These are phyloP conservation scores for Epinotia brunnichana DNA, from an alignment of 2,888 invertebrate species.

Conservation along the genomic window DNA sequence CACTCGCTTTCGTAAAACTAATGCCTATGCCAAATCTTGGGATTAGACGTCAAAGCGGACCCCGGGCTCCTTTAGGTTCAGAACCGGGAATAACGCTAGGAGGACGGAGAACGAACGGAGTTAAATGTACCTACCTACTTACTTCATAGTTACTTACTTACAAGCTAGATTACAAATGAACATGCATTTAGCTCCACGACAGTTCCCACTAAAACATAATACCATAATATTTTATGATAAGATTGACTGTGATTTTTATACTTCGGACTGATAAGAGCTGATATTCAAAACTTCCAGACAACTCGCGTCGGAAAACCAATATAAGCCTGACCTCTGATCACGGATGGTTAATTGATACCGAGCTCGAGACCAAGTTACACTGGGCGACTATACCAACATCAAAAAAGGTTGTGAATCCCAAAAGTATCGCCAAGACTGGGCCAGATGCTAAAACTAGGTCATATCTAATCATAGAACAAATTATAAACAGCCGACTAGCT, in stretches of 20 bases:
- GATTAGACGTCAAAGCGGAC: no score
- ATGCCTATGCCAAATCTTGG: no score
- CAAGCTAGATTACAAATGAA: no score
- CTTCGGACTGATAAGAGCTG: conserved; percentile 17
- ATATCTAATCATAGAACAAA: conserved; percentile 36
- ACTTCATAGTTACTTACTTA: no score
- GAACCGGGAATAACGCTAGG: no score
- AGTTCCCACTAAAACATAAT: no score
- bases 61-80: no score
- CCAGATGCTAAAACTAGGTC: conserved; percentile 37
- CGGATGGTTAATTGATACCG: neutral
- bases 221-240: no score
- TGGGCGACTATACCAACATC: neutral
- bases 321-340: neutral
- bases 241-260: conserved; percentile 26
- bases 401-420: neutral
- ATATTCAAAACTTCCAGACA: neutral
- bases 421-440: conserved; percentile 14
- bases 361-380: neutral
- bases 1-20: no score
- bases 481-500: conserved; percentile 16
- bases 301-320: neutral
- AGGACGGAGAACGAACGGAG: no score
- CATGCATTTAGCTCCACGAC: no score
- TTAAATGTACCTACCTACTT: no score